Conservation (phyloP, 2,888 invertebrate species). For the Pantelozetes paolii region DNA sequence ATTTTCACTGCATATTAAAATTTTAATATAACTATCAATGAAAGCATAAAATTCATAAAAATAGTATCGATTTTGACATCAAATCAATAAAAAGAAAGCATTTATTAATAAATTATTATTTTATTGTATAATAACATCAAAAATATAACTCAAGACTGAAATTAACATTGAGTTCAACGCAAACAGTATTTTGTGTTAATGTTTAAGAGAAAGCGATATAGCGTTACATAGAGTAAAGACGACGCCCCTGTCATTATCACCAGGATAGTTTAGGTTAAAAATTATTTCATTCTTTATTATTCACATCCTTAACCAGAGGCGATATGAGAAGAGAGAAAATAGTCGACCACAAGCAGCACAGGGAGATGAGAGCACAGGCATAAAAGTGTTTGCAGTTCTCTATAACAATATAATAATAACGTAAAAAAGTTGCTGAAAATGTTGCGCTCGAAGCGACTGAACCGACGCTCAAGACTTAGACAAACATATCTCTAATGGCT, state of each 20-base stretch:
- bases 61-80: neutral
- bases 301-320: constrained; percentile 36
- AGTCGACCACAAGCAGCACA: constrained; percentile 28
- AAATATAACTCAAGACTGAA: neutral
- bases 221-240: neutral
- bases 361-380: constrained; percentile 8
- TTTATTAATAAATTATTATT: neutral
- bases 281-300: constrained; percentile 32
- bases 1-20: neutral
- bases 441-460: constrained; percentile 7
- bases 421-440: constrained; percentile 34
- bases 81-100: neutral
- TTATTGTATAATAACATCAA: neutral
- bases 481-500: constrained; percentile 25
- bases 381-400: neutral
- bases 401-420: constrained; percentile 28
- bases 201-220: neutral
- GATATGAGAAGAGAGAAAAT: neutral
- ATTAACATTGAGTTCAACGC: neutral
- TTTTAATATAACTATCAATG: neutral
- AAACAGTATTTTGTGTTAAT: neutral
- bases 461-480: neutral
- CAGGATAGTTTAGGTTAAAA: constrained; percentile 13
- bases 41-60: neutral
- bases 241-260: constrained; percentile 33